phyloP scores from a whole-genome alignment of 2,888 invertebrate genomes.

The Drosophila suboccidentalis region DNA sequence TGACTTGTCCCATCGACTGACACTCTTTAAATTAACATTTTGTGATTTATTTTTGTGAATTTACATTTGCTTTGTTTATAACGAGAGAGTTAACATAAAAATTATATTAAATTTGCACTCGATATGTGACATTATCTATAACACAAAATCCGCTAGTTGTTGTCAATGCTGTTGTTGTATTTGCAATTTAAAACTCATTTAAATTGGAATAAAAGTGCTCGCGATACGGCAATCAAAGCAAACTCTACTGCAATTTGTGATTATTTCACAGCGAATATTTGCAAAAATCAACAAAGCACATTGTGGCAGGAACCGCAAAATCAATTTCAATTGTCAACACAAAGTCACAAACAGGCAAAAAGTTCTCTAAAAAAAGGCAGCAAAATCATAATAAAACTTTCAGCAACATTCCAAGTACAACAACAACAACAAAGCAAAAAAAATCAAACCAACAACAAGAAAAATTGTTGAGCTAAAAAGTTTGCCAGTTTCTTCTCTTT shows the following conservation, averaged over 20 bases:
- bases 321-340: constrained; percentile 82
- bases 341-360: constrained; percentile 68
- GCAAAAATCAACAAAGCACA: constrained; percentile 44
- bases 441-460: constrained; percentile 10
- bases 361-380: constrained; percentile 29
- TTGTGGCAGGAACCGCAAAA: constrained; percentile 73
- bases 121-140: constrained; percentile 21
- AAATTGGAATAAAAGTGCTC: constrained; percentile 37
- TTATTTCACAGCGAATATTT: constrained; percentile 43
- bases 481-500: constrained; percentile 55
- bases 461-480: constrained; percentile 47
- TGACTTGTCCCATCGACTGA: background rate
- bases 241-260: constrained; percentile 50
- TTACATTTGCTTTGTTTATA: constrained; percentile 43
- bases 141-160: constrained; percentile 2
- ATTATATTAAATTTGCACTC: constrained; percentile 37
- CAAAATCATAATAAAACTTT: constrained; percentile 77
- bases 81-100: constrained; percentile 22
- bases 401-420: constrained; percentile 62
- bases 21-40: constrained; percentile 29
- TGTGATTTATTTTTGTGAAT: constrained; percentile 59
- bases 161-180: constrained; percentile 10
- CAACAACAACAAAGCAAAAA: constrained; percentile 26
- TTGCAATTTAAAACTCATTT: constrained; percentile 69
- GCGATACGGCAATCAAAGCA: constrained; percentile 49